Evolutionary conservation across 2,888 invertebrate genomes (phyloP).

Genomic region (Dryadula phaetusa): DNA sequence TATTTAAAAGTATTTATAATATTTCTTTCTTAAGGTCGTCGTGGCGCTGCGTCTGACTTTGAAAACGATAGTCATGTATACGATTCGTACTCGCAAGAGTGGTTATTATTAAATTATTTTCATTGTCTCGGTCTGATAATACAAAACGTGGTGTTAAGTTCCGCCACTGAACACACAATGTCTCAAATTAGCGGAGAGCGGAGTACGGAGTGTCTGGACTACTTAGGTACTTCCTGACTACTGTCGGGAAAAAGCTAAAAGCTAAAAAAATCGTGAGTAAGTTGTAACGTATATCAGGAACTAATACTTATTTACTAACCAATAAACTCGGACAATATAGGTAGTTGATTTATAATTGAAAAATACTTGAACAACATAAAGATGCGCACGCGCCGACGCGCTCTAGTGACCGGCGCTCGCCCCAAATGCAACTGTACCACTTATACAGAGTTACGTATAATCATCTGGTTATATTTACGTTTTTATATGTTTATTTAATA

Average conservation of each 20-base stretch:
- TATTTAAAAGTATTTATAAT: too few species aligned
- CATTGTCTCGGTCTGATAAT: too few species aligned
- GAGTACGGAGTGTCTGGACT: too few species aligned
- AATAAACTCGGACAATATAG: not conserved
- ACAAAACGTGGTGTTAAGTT: too few species aligned
- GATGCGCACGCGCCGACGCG: slow-evolving; percentile 53
- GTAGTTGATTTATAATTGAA: slow-evolving; percentile 7
- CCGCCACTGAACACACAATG: too few species aligned
- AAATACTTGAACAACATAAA: slow-evolving; percentile 37
- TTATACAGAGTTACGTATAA: slow-evolving; percentile 50
- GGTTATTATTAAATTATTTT: too few species aligned
- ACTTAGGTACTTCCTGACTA: not conserved
- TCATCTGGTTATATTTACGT: slow-evolving; percentile 4
- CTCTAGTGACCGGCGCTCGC: slow-evolving; percentile 51
- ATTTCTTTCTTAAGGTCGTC: too few species aligned
- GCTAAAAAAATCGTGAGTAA: not conserved
- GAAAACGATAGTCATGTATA: too few species aligned
- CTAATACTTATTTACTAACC: not conserved
- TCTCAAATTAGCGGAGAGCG: too few species aligned
- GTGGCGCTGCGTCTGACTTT: too few species aligned
- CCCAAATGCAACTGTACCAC: slow-evolving; percentile 58
- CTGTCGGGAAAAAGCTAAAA: not conserved
- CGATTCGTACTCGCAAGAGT: too few species aligned
- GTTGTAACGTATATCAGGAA: too few species aligned
- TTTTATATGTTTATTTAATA: not conserved